These are phyloP conservation scores for Dolichotis patagonum DNA, from an alignment of 2,113 vertebrate species.

Conservation along the genomic window DNA sequence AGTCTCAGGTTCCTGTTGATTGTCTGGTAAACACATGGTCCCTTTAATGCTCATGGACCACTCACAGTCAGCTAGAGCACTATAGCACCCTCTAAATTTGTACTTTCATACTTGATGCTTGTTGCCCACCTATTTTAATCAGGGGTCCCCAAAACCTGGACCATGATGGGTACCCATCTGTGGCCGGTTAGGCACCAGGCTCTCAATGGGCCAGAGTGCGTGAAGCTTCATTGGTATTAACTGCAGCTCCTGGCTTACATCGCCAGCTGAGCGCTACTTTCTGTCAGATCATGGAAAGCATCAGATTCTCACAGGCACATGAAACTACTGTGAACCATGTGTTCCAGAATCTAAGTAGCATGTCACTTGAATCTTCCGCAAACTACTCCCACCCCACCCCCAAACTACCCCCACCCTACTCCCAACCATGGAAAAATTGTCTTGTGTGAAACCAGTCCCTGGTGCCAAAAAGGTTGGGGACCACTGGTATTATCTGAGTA, in stretches of 20 bases:
- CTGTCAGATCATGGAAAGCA: not conserved
- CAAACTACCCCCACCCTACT: not conserved
- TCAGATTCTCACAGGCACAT: not conserved
- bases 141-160: not conserved
- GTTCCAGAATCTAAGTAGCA: not conserved
- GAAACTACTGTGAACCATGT: not conserved
- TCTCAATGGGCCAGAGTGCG: not conserved
- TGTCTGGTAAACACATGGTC: not conserved
- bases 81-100: not conserved
- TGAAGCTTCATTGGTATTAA: not conserved
- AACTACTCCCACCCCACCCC: not conserved
- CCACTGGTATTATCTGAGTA: not conserved
- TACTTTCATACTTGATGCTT: not conserved
- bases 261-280: not conserved
- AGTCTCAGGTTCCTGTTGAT: not conserved
- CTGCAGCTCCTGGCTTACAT: not conserved
- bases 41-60: not conserved
- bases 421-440: not conserved
- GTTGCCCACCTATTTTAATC: not conserved
- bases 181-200: not conserved
- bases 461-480: not conserved
- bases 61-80: accelerated
- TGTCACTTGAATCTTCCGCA: not conserved
- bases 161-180: not conserved
- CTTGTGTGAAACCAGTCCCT: not conserved